phyloP scores from a whole-genome alignment of 2,888 invertebrate species.

The Hirtodrosophila cameraria region DNA sequence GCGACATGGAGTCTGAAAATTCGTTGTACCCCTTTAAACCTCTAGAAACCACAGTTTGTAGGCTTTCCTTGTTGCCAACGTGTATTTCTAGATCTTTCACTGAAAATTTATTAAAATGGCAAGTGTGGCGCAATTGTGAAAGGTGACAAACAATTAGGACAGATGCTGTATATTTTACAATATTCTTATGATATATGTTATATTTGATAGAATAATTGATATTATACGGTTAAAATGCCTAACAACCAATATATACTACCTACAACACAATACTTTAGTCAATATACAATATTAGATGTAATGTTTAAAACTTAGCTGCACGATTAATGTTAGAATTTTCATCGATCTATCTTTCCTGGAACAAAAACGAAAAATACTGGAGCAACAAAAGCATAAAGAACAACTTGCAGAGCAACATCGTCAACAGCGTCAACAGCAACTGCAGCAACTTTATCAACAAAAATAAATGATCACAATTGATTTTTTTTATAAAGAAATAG shows the following conservation, averaged over 20 bases:
- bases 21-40: slow-evolving; percentile 1
- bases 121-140: slow-evolving; percentile 43
- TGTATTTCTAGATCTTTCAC: slow-evolving; percentile 20
- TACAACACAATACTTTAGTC: slow-evolving; percentile 45
- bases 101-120: slow-evolving; percentile 30
- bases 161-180: slow-evolving; percentile 39
- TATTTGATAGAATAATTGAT: slow-evolving; percentile 16
- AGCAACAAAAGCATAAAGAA: slow-evolving; percentile 86
- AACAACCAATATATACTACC: slow-evolving; percentile 32
- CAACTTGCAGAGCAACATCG: slow-evolving; percentile 83
- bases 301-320: slow-evolving; percentile 83
- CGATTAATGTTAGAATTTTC: slow-evolving; percentile 88
- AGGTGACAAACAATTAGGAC: slow-evolving; percentile 39
- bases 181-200: slow-evolving; percentile 6
- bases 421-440: slow-evolving; percentile 81
- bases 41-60: slow-evolving; percentile 35
- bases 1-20: slow-evolving; percentile 13
- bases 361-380: slow-evolving; percentile 88
- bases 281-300: slow-evolving; percentile 43
- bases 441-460: slow-evolving; percentile 84
- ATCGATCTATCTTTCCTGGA: slow-evolving; percentile 93
- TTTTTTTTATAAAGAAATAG: slow-evolving; percentile 40
- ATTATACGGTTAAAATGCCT: slow-evolving; percentile 34
- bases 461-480: slow-evolving; percentile 57
- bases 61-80: slow-evolving; percentile 62